phyloP scores from a whole-genome alignment of 2,797 vertebrate genomes.

The Heterohyrax brucei region DNA sequence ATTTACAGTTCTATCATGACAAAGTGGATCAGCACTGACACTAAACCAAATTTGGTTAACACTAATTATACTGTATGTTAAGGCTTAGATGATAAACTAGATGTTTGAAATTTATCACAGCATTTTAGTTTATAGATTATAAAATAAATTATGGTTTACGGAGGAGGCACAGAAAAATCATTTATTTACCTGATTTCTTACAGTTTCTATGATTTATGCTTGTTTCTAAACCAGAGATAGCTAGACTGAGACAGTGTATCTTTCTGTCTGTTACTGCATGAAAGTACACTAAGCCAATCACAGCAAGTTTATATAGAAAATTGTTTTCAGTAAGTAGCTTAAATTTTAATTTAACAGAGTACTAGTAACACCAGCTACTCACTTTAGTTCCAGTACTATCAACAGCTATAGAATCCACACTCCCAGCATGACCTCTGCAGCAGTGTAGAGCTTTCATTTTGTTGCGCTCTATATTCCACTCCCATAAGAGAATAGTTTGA shows the following conservation, averaged over 20 bases:
- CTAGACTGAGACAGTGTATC: slow-evolving; percentile 15
- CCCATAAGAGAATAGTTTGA: slow-evolving; percentile 97
- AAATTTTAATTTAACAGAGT: slow-evolving; percentile 14
- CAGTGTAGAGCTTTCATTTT: slow-evolving; percentile 96
- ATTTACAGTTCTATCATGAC: not conserved
- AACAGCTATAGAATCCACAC: slow-evolving; percentile 95
- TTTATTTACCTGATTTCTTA: slow-evolving; percentile 48
- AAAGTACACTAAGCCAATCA: slow-evolving; percentile 8
- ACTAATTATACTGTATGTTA: not conserved
- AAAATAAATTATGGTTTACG: slow-evolving; percentile 28
- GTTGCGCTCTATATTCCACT: slow-evolving; percentile 97
- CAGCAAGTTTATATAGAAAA: slow-evolving; percentile 9
- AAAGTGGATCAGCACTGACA: not conserved
- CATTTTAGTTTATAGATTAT: not conserved
- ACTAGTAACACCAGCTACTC: slow-evolving; percentile 48
- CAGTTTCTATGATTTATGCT: slow-evolving; percentile 42
- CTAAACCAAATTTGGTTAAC: slow-evolving; percentile 5
- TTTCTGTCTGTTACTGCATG: not conserved
- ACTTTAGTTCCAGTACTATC: slow-evolving; percentile 95
- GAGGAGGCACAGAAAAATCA: slow-evolving; percentile 51
- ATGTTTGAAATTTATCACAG: slow-evolving; percentile 48
- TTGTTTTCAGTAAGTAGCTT: not conserved
- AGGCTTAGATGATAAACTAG: not conserved
- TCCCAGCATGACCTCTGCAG: slow-evolving; percentile 97
- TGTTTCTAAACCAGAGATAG: slow-evolving; percentile 13